phyloP scores from a whole-genome alignment of 2,113 vertebrate genomes.

The Dromaius novaehollandiae region DNA sequence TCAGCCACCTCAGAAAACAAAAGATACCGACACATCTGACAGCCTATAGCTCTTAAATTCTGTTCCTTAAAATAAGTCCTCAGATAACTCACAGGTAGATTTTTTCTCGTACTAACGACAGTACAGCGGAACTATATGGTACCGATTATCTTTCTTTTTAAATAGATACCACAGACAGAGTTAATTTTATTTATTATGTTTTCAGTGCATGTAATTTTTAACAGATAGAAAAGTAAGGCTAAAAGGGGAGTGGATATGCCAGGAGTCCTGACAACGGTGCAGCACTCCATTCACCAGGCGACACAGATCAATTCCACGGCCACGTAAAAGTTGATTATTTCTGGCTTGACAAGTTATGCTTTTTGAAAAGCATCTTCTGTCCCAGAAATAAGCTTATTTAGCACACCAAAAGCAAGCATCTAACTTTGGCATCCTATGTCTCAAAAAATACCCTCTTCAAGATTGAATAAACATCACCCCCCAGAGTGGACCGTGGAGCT shows the following conservation, averaged over 20 bases:
- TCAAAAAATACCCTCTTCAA: neutral
- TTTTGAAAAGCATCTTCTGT: neutral
- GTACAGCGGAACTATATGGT: neutral
- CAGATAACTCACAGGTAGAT: constrained; percentile 3
- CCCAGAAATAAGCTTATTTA: neutral
- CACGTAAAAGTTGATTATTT: neutral
- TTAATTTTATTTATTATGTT: no score
- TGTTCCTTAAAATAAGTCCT: neutral
- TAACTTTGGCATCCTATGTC: neutral
- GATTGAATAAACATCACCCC: neutral
- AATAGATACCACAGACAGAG: neutral
- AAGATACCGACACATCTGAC: neutral
- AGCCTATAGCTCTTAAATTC: neutral
- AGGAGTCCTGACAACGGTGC: neutral
- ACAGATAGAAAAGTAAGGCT: neutral
- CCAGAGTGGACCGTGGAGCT: neutral
- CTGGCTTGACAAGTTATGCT: neutral
- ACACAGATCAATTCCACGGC: neutral
- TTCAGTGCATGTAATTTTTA: neutral
- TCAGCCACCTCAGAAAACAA: neutral
- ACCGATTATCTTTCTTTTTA: neutral
- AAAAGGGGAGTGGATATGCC: neutral
- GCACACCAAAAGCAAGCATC: neutral
- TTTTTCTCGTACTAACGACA: neutral
- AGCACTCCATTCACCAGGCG: neutral